Base-by-base conservation (phyloP, 1,140 invertebrate species). In the Hyles vespertilio region DNA sequence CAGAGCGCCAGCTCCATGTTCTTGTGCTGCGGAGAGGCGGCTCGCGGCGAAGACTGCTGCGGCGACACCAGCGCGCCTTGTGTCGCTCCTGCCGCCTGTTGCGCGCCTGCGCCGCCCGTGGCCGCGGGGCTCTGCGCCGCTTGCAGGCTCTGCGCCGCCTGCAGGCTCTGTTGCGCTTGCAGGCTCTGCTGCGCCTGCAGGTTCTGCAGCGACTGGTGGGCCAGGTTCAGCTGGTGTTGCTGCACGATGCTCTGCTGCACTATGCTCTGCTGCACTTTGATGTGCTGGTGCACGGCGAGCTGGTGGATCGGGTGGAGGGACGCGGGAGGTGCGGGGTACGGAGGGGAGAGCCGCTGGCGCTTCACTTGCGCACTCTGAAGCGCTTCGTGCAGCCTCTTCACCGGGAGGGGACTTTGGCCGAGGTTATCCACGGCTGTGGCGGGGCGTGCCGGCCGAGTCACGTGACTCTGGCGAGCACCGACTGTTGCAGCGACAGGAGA, bases 1-100 rank as follows among this genome's bases (percentile, higher is more conserved):
- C 91, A 92, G 65, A 92, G 86, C 71, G 89, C 90, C 65, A 91
- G 79, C 79, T 89, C 87, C 89, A 89, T 89, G 64, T 75, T 88
- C 77, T 89, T 83, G 63, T 88, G 82, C 56, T 84, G 84, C 49
- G 81, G 81, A 12, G 83, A 83, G 33, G 79, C 67, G 55, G 84
- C 57, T 61, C 82, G 74, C 64, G 84, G 82, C 55, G 85, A 86
- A 10, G 79, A 69, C 64, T 84, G 83, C 79, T 84, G 81, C 72
- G 83, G 77, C 55, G 82, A 74, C 71, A 80, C 78, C 76, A 84
- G 77, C 63, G 74, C 72, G 74, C 76, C 77, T 51, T 82, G 82
- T 50, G 74, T 77, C 50, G 74, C 70, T 77, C 72, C 77, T 65
- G 77, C 59, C 65, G 74, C 62, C 66, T 74, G 71, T 66, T 81